phyloP scores from a whole-genome alignment of 2,797 vertebrate species.

The Phaenicophaeus curvirostris region DNA sequence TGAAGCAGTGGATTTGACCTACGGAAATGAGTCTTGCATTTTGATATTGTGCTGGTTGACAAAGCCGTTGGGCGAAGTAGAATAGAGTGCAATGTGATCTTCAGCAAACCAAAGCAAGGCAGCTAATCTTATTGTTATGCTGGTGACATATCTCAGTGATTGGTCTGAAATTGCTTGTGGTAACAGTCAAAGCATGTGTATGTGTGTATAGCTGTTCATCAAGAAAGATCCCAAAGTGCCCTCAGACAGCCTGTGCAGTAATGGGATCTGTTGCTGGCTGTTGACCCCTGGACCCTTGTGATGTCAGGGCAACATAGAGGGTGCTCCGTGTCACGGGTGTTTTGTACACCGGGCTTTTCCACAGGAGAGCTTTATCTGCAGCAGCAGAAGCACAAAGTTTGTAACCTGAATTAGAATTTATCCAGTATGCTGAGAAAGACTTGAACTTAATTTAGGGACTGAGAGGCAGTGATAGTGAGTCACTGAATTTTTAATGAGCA shows the following conservation, averaged over 20 bases:
- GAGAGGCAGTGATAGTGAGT: not conserved
- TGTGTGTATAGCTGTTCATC: not conserved
- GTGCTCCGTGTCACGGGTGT: rapidly evolving
- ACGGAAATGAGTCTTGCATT: not conserved
- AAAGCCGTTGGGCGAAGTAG: not conserved
- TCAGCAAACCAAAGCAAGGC: not conserved
- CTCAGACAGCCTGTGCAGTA: rapidly evolving
- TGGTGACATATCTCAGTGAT: rapidly evolving
- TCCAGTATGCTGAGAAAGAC: not conserved
- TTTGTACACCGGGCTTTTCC: not conserved
- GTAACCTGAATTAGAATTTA: not conserved
- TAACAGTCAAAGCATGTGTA: no score
- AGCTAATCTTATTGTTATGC: not conserved
- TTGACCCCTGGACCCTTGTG: rapidly evolving
- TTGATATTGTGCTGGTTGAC: rapidly evolving
- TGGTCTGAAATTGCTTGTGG: not conserved
- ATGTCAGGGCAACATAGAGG: rapidly evolving
- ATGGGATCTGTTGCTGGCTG: not conserved
- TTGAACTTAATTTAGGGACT: not conserved
- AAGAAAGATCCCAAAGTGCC: not conserved
- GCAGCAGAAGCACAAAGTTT: not conserved
- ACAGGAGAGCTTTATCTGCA: not conserved
- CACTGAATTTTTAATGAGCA: not conserved
- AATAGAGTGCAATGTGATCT: not conserved
- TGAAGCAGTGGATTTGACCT: not conserved